Evolutionary conservation across 2,888 invertebrate genomes (phyloP).

Genomic region (Cantharis flavilabris): DNA sequence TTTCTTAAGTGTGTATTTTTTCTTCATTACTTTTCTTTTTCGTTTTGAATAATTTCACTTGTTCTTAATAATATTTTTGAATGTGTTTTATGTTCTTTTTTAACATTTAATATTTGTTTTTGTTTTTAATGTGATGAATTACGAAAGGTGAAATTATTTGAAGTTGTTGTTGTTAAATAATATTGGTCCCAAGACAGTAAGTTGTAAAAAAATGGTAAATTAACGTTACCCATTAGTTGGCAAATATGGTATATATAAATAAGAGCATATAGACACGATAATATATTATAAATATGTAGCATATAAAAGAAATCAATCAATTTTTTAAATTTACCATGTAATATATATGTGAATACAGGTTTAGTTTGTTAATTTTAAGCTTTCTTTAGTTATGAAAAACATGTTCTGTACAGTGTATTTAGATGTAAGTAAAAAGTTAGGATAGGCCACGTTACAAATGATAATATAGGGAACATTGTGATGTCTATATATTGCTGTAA

Average conservation of each 20-base stretch:
- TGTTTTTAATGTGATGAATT: slow-evolving; percentile 27
- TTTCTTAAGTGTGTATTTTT: slow-evolving; percentile 1
- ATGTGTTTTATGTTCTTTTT: slow-evolving; percentile 25
- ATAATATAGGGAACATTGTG: slow-evolving; percentile 59
- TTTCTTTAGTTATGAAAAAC: slow-evolving; percentile 49
- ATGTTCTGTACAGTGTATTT: slow-evolving; percentile 58
- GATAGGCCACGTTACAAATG: slow-evolving; percentile 53
- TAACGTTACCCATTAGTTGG: slow-evolving; percentile 56
- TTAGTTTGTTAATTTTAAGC: slow-evolving; percentile 53
- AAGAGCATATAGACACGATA: slow-evolving; percentile 52
- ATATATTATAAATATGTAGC: slow-evolving; percentile 52
- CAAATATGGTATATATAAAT: slow-evolving; percentile 51
- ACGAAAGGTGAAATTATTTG: slow-evolving; percentile 30
- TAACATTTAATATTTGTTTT: slow-evolving; percentile 34
- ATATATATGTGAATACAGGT: slow-evolving; percentile 56
- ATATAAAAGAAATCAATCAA: slow-evolving; percentile 51
- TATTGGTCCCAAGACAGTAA: slow-evolving; percentile 15
- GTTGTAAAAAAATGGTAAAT: slow-evolving; percentile 29
- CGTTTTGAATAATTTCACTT: slow-evolving; percentile 1
- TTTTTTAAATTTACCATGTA: slow-evolving; percentile 55
- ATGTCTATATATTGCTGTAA: slow-evolving; percentile 59
- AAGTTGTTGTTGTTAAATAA: not conserved
- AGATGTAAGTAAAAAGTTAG: slow-evolving; percentile 52
- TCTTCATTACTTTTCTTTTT: not conserved
- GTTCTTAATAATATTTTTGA: not conserved